Evolutionary conservation across 2,113 vertebrate species (phyloP).

Genomic region (Rallus limicola): DNA sequence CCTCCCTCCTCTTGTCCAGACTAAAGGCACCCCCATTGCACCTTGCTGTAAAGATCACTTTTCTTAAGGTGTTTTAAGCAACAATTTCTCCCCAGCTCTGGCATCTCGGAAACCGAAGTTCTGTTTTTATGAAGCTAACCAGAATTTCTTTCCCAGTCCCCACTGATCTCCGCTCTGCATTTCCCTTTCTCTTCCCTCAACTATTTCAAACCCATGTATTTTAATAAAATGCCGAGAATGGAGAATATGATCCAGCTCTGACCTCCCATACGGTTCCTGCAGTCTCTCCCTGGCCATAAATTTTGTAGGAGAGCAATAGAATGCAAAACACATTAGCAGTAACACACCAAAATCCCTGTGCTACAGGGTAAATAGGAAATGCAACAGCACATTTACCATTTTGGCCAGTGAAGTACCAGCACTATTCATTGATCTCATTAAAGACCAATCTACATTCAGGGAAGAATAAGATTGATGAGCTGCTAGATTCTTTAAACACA

Average conservation of each 20-base stretch:
- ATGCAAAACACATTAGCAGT: conserved; percentile 64
- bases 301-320: conserved; percentile 61
- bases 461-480: conserved; percentile 57
- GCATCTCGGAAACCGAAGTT: background rate
- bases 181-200: background rate
- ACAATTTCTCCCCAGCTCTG: background rate
- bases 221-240: background rate
- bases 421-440: conserved; percentile 70
- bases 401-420: conserved; percentile 44
- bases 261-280: background rate
- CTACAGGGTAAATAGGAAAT: conserved; percentile 65
- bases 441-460: conserved; percentile 66
- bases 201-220: background rate
- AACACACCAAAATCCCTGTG: background rate
- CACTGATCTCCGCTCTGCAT: background rate
- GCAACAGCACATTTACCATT: conserved; percentile 59
- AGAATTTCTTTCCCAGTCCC: background rate
- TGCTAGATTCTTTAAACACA: conserved; percentile 34
- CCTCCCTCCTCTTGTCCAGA: background rate
- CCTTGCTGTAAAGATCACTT: background rate
- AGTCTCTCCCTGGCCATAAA: conserved; percentile 51
- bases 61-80: background rate
- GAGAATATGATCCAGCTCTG: background rate
- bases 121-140: background rate
- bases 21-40: background rate